phyloP scores from a whole-genome alignment of 2,888 invertebrate genomes.

The Deladenus siricidicola region DNA sequence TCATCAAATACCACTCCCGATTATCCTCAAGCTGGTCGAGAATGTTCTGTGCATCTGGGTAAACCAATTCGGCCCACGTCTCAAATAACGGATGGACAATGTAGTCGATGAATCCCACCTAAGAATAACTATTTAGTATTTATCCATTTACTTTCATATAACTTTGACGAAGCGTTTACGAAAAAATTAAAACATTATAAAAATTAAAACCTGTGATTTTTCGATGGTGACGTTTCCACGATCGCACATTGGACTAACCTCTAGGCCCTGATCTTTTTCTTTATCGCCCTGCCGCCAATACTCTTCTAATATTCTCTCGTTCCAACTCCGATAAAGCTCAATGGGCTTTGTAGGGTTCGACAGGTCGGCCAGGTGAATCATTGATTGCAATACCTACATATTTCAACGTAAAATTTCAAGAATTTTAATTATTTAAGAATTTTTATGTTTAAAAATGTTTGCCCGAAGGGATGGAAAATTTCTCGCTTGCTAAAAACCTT shows the following conservation, averaged over 20 bases:
- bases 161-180: too few species aligned
- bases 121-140: constrained; percentile 24
- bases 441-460: not conserved
- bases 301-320: constrained; percentile 88
- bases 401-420: too few species aligned
- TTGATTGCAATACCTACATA: constrained; percentile 87
- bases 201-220: constrained; percentile 72
- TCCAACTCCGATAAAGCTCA: constrained; percentile 85
- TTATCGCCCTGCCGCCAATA: constrained; percentile 75
- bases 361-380: constrained; percentile 97
- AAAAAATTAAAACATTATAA: not conserved
- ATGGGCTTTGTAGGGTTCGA: constrained; percentile 89
- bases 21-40: constrained; percentile 95
- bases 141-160: not conserved
- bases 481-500: not conserved
- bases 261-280: constrained; percentile 86
- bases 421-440: not conserved
- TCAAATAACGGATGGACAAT: constrained; percentile 99
- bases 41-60: constrained; percentile 96
- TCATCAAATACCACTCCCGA: constrained; percentile 69
- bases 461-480: not conserved
- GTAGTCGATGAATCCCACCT: constrained; percentile 97
- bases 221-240: constrained; percentile 90
- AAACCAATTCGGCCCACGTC: constrained; percentile 97
- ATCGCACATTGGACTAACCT: constrained; percentile 99